phyloP scores from a whole-genome alignment of 2,888 invertebrate species.

The Pachymerium ferrugineum region DNA sequence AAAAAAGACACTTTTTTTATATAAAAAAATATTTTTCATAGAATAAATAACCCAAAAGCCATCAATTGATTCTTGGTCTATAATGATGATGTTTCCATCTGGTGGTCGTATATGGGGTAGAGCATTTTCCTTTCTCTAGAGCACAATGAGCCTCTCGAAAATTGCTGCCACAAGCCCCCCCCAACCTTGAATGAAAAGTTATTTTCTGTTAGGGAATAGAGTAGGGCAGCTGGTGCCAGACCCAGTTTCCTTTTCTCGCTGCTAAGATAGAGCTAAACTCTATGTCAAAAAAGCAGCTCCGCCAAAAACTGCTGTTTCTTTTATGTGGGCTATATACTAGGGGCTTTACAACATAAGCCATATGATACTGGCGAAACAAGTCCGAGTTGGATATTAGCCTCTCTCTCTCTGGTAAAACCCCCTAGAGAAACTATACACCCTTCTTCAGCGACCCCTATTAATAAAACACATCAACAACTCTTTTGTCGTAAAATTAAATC shows the following conservation, averaged over 20 bases:
- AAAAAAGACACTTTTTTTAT: background rate
- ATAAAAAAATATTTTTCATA: background rate
- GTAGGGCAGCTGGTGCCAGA: background rate
- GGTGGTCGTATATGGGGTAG: background rate
- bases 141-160: constrained; percentile 8
- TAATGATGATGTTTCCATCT: constrained; percentile 3
- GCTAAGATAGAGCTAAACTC: background rate
- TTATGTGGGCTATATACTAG: constrained; percentile 2
- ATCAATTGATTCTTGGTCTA: background rate
- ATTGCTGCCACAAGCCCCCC: constrained; percentile 2
- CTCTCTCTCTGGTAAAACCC: too few species aligned
- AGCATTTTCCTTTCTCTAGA: constrained; percentile 3
- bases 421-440: background rate
- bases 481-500: background rate
- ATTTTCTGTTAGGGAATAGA: constrained; percentile 13
- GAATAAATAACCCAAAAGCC: too few species aligned
- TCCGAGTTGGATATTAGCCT: background rate
- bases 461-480: background rate
- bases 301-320: background rate
- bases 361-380: background rate
- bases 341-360: background rate
- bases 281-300: background rate
- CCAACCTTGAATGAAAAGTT: constrained; percentile 9
- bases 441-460: background rate
- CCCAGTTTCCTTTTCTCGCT: background rate